Base-by-base conservation (phyloP, 2,888 invertebrate genomes). In the Fragum whitleyi region DNA sequence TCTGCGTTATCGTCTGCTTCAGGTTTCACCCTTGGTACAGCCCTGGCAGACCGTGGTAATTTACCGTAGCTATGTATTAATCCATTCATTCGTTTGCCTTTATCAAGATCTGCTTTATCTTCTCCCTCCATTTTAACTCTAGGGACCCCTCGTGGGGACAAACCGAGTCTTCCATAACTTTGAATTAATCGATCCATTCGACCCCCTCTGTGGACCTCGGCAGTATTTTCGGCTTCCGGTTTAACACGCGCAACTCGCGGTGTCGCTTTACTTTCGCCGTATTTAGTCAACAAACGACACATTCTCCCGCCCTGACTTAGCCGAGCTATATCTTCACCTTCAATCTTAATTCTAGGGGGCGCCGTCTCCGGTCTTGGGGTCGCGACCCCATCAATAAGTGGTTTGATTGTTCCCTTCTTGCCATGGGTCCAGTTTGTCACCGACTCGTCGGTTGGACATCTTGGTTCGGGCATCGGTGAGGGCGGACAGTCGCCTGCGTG, bases 191-290 rank as follows among this genome's bases (percentile, higher is more conserved):
- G 74, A 39, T 87, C 81, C 88, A 88, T 88, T 68, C 88, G 65
- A 3, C 88, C 81, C 9, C 90, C 91, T 83, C 87, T 88, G 77
- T 87, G 86, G 9, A 90, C 83, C 11, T 83, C 83, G 1, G 89
- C 89, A 32, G 88, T 90, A 14, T 73, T 85, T 69, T 87, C 88
- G 0, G 88, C 91, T 77, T 91, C 91, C 32, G 87, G 84, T 79
- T 90, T 91, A n/a, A 91, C 89, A 36, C 91, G 80, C 0, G 89
- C 81, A 14, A 88, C 83, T 65, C 81, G 73, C 1, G 89, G 87
- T 11, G 87, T 76, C 0, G 88, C 74, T 2, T 80, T 81, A 26
- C 84, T 80, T 42, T 86, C 75, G 5, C 84, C 90, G 70, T 89
- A 90, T 61, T 90, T 88, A 59, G 90, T 87, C n/a, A 90, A 78